These are phyloP conservation scores for Drosophila carrolli DNA, from an alignment of 1,140 invertebrate species.

Conservation along the genomic window DNA sequence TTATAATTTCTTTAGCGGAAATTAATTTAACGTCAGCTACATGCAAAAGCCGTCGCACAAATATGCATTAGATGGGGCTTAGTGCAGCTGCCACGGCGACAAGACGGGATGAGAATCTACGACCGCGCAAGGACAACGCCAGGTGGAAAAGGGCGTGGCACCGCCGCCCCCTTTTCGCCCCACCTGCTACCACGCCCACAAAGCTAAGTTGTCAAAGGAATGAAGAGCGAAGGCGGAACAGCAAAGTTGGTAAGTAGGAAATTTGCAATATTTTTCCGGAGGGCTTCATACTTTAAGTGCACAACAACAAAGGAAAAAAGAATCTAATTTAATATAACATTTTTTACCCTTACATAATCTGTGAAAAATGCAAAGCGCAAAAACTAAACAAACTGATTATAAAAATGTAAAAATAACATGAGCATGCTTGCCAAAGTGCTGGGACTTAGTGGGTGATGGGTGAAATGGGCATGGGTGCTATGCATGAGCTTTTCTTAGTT, in stretches of 20 bases:
- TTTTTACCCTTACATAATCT: constrained; percentile 42
- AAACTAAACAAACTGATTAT: constrained; percentile 15
- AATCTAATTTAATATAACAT: constrained; percentile 69
- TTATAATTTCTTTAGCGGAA: constrained; percentile 74
- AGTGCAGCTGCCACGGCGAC: constrained; percentile 38
- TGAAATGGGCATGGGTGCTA: constrained; percentile 1
- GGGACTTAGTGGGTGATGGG: constrained; percentile 47
- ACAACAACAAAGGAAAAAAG: constrained; percentile 9
- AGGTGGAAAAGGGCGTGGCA: constrained; percentile 22
- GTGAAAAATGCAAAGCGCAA: constrained; percentile 17
- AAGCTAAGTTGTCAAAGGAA: constrained; percentile 55
- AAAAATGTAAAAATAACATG: constrained; percentile 54
- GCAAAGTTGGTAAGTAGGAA: constrained; percentile 41
- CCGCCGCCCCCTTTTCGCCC: not conserved
- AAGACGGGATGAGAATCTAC: constrained; percentile 48
- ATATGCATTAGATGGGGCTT: constrained; percentile 77
- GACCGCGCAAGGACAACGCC: constrained; percentile 25
- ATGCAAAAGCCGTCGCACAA: constrained; percentile 67
- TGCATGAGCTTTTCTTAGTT: constrained; percentile 38
- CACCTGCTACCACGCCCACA: constrained; percentile 2
- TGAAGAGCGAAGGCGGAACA: constrained; percentile 13
- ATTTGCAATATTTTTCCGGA: constrained; percentile 50
- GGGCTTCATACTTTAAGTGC: constrained; percentile 28
- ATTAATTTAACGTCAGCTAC: constrained; percentile 79
- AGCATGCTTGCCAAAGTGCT: constrained; percentile 52